Evolutionary conservation across 1,140 invertebrate genomes (phyloP).

Genomic region (Hestina assimilis): DNA sequence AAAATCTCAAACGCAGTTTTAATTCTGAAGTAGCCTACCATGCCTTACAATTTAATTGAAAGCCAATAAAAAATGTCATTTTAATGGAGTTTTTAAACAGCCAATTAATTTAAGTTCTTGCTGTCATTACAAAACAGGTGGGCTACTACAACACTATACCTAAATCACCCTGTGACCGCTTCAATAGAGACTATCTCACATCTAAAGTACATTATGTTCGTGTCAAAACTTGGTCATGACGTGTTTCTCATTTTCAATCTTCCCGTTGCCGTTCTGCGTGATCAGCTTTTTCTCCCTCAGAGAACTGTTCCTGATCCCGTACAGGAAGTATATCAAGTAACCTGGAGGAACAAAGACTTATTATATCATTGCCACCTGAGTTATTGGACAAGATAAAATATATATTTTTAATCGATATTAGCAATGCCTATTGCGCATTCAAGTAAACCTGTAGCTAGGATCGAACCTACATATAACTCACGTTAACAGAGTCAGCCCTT

Average conservation of each 20-base stretch:
- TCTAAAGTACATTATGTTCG: background rate
- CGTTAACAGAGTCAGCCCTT: too few relatives aligned
- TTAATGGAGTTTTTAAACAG: background rate
- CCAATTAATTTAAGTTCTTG: too few relatives aligned
- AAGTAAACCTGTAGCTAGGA: too few relatives aligned
- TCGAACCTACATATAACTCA: too few relatives aligned
- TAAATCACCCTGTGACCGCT: background rate
- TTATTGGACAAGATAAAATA: too few relatives aligned
- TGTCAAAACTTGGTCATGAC: constrained; percentile 58
- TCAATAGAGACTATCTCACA: background rate
- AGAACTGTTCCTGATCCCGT: constrained; percentile 77
- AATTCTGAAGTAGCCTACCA: background rate
- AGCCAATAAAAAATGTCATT: background rate
- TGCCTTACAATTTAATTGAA: background rate
- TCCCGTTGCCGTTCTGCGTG: constrained; percentile 27
- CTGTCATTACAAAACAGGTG: too few relatives aligned
- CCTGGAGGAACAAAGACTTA: constrained; percentile 47
- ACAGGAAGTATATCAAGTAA: constrained; percentile 80
- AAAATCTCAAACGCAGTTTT: background rate
- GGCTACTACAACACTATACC: background rate
- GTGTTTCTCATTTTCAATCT: constrained; percentile 42
- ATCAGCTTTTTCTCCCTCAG: constrained; percentile 36
- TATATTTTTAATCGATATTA: too few relatives aligned
- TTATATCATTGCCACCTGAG: background rate
- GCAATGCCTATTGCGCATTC: too few relatives aligned